phyloP scores from a whole-genome alignment of 2,113 vertebrate genomes.

The Plestiodon gilberti region DNA sequence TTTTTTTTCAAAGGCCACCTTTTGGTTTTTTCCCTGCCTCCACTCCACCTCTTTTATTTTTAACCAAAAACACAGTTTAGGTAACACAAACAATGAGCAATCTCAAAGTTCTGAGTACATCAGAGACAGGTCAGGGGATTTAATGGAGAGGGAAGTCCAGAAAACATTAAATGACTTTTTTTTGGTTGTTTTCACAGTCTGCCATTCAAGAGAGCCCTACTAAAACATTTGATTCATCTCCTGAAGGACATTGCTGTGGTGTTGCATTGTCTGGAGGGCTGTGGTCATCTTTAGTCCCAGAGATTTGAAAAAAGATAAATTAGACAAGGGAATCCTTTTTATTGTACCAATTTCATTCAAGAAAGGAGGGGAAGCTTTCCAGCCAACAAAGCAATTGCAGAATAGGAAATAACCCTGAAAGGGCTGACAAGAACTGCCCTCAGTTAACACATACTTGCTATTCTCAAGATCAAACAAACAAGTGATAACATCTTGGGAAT shows the following conservation, averaged over 20 bases:
- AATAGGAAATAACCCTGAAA: conserved; percentile 41
- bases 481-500: conserved; percentile 8
- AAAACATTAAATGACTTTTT: background rate
- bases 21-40: background rate
- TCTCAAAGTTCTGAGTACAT: background rate
- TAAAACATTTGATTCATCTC: conserved; percentile 48
- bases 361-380: background rate
- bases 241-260: conserved; percentile 41
- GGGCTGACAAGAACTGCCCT: conserved; percentile 4
- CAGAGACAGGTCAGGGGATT: background rate
- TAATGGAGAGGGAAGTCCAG: background rate
- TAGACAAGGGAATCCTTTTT: background rate
- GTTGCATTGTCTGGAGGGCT: conserved; percentile 46
- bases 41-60: background rate
- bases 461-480: conserved; percentile 35
- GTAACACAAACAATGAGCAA: background rate
- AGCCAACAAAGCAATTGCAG: conserved; percentile 34
- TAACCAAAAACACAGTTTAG: background rate
- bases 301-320: background rate
- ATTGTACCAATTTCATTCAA: background rate
- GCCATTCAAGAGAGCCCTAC: conserved; percentile 25
- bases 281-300: background rate
- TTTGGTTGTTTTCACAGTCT: conserved; percentile 30
- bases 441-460: conserved; percentile 34
- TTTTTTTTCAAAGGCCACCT: background rate